These are phyloP conservation scores for Calliopsis andreniformis DNA, from an alignment of 1,140 invertebrate species.

Conservation along the genomic window DNA sequence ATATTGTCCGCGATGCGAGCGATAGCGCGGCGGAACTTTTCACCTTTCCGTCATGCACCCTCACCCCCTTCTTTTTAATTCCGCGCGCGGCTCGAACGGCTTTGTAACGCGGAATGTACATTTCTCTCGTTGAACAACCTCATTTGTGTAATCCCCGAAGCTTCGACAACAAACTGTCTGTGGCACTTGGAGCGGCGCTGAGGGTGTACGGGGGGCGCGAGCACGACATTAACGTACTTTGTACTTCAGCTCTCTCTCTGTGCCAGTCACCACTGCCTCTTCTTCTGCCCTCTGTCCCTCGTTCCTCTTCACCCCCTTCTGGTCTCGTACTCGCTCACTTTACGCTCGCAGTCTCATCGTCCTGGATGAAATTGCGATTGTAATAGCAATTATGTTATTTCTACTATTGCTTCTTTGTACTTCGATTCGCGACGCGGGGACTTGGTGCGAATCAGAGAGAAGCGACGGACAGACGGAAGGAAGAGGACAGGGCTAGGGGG, in stretches of 20 bases:
- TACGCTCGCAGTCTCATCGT: conserved; percentile 43
- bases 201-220: conserved; percentile 54
- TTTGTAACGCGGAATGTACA: conserved; percentile 64
- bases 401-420: conserved; percentile 66
- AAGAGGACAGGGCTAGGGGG: neutral
- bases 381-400: conserved; percentile 77
- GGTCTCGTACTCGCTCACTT: conserved; percentile 13
- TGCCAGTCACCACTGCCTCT: conserved; percentile 32
- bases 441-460: conserved; percentile 53
- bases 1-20: conserved; percentile 62
- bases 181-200: conserved; percentile 52
- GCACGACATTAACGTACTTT: conserved; percentile 72
- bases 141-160: conserved; percentile 72
- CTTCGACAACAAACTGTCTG: conserved; percentile 71
- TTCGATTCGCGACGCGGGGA: conserved; percentile 64
- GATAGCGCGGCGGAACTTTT: conserved; percentile 63
- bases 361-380: conserved; percentile 71
- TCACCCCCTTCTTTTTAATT: conserved; percentile 55
- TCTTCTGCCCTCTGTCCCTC: neutral
- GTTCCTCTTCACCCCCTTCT: neutral
- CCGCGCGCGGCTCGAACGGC: conserved; percentile 56
- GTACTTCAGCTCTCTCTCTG: conserved; percentile 59
- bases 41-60: conserved; percentile 50
- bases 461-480: neutral
- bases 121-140: conserved; percentile 69